Evolutionary conservation across 2,888 invertebrate species (phyloP).

Genomic region (Microctonus aethiopoides): DNA sequence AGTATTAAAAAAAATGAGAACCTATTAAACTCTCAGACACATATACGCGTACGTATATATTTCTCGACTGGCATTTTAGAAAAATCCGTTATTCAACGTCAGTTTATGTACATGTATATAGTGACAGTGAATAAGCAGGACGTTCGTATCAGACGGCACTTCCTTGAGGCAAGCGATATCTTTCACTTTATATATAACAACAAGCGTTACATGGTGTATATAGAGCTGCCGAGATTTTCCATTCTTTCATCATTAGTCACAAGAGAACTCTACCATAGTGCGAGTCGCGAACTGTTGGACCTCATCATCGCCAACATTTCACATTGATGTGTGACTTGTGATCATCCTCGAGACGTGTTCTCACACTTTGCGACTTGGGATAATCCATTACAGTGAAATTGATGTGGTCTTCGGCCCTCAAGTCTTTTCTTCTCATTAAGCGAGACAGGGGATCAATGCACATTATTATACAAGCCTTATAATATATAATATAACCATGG

Average conservation of each 20-base stretch:
- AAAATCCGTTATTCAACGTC: conserved; percentile 25
- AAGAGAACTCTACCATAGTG: conserved; percentile 23
- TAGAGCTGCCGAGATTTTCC: conserved; percentile 25
- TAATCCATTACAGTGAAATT: conserved; percentile 37
- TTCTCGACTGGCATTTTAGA: background rate
- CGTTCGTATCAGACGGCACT: conserved; percentile 63
- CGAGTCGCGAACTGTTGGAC: conserved; percentile 14
- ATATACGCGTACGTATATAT: background rate
- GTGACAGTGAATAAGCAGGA: conserved; percentile 62
- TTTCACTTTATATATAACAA: conserved; percentile 9
- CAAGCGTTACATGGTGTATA: conserved; percentile 19
- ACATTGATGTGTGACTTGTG: conserved; percentile 27
- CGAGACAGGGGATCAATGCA: background rate
- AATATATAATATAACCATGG: background rate
- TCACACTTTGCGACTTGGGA: conserved; percentile 20
- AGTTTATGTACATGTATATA: background rate
- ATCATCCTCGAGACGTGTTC: conserved; percentile 27
- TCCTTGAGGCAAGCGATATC: conserved; percentile 63
- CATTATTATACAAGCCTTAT: background rate
- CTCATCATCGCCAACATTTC: conserved; percentile 2
- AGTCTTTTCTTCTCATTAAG: conserved; percentile 15
- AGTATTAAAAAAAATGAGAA: conserved; percentile 1
- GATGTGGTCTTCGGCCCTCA: conserved; percentile 30
- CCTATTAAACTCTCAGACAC: background rate
- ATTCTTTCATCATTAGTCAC: conserved; percentile 36